phyloP scores from a whole-genome alignment of 2,113 vertebrate genomes.

The Xenus cinereus region DNA sequence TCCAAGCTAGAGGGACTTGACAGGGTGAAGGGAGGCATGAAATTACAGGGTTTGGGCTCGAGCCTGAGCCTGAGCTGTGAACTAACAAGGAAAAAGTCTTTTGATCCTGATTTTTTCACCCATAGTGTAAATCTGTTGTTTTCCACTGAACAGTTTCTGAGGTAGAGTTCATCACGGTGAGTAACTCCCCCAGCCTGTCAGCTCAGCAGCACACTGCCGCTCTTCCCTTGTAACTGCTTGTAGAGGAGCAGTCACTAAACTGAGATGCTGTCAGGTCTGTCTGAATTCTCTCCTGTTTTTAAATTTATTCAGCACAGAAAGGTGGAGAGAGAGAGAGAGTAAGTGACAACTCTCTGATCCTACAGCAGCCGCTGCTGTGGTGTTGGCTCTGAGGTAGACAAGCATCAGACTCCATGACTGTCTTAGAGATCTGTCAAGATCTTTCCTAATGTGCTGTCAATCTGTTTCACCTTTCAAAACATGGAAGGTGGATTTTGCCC shows the following conservation, averaged over 20 bases:
- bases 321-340: background rate
- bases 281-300: background rate
- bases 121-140: background rate
- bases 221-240: background rate
- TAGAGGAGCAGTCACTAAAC: background rate
- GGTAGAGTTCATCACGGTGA: background rate
- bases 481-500: background rate
- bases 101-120: background rate
- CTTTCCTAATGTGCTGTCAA: background rate
- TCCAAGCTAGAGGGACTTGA: background rate
- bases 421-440: background rate
- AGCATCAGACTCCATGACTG: background rate
- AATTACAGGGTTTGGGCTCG: background rate
- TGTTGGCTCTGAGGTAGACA: background rate
- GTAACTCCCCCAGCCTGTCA: background rate
- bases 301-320: background rate
- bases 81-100: background rate
- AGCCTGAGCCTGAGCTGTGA: background rate
- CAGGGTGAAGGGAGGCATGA: background rate
- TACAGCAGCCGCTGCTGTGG: background rate
- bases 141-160: background rate
- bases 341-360: background rate
- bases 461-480: background rate
- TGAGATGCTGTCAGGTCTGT: background rate
- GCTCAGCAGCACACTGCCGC: background rate